Percentiles rank a stretch among this genome's conserved stretches.
These are phyloP conservation scores for Peromyscus eremicus DNA, from an alignment of 2,797 vertebrate species.

Conservation along the genomic window DNA sequence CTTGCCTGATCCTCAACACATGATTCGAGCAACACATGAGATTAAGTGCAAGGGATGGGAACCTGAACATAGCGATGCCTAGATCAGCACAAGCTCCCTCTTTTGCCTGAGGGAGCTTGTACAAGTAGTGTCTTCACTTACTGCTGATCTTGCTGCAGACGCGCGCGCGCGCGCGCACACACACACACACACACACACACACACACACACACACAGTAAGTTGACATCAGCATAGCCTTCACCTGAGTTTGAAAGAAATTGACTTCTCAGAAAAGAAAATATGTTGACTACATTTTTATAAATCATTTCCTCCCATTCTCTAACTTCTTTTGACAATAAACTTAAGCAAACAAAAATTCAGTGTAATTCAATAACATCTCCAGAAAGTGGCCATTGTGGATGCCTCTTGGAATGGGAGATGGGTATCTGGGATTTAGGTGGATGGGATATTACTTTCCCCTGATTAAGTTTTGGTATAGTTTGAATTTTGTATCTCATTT, in stretches of 20 bases:
- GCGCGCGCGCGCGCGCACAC: not conserved
- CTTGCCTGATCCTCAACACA: too few species aligned
- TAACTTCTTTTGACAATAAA: not conserved
- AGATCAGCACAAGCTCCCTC: not conserved
- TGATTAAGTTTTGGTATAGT: not conserved
- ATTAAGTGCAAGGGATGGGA: not conserved
- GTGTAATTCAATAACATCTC: not conserved
- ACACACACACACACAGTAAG: not conserved
- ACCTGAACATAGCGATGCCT: not conserved
- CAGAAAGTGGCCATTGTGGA: not conserved
- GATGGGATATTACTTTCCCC: not conserved
- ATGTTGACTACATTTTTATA: not conserved
- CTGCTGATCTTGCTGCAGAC: not conserved
- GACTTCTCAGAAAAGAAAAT: slow-evolving; percentile 21
- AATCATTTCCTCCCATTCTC: not conserved
- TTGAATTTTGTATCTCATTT: slow-evolving; percentile 4
- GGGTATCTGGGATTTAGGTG: not conserved
- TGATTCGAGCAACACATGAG: not conserved
- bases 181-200: not conserved
- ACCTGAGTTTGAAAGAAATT: slow-evolving; percentile 19
- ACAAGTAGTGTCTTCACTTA: not conserved
- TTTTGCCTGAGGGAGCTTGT: not conserved
- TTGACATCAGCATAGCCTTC: slow-evolving; percentile 1
- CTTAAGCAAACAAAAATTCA: slow-evolving; percentile 52
- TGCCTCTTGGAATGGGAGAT: not conserved